Evolutionary conservation across 2,888 invertebrate genomes (phyloP).

Genomic region (Sympetrum striolatum): DNA sequence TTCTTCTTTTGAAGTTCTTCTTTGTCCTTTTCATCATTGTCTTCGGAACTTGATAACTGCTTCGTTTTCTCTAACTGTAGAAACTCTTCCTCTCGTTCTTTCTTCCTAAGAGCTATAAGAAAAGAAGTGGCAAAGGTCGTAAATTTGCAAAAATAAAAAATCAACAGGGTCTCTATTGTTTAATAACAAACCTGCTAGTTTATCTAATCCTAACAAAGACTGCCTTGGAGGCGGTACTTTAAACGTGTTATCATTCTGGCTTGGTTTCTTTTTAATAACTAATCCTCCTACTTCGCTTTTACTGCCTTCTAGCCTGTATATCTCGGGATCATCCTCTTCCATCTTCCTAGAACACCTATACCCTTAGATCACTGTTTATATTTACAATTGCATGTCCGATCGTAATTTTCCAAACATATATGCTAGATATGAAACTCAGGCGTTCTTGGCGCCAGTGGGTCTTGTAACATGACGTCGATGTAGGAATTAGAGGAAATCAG

Average conservation of each 20-base stretch:
- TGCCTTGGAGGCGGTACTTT: conserved; percentile 72
- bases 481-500: no score
- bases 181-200: conserved; percentile 69
- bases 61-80: conserved; percentile 52
- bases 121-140: neutral
- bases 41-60: neutral
- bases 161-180: neutral
- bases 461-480: neutral
- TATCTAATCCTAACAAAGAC: conserved; percentile 84
- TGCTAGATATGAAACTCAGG: neutral
- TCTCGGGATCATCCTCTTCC: conserved; percentile 62
- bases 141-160: neutral
- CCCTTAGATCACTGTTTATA: neutral
- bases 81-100: conserved; percentile 54
- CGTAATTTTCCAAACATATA: neutral
- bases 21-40: conserved; percentile 48
- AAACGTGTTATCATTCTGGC: conserved; percentile 63
- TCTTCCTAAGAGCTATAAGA: conserved; percentile 54
- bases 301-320: conserved; percentile 77
- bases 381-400: neutral
- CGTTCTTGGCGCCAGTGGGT: neutral
- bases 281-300: conserved; percentile 71
- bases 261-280: conserved; percentile 72
- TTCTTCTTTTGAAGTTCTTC: conserved; percentile 54
- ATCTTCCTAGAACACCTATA: conserved; percentile 43